These are phyloP conservation scores for Dasypus novemcinctus DNA, from an alignment of 2,113 vertebrate species.

Conservation along the genomic window DNA sequence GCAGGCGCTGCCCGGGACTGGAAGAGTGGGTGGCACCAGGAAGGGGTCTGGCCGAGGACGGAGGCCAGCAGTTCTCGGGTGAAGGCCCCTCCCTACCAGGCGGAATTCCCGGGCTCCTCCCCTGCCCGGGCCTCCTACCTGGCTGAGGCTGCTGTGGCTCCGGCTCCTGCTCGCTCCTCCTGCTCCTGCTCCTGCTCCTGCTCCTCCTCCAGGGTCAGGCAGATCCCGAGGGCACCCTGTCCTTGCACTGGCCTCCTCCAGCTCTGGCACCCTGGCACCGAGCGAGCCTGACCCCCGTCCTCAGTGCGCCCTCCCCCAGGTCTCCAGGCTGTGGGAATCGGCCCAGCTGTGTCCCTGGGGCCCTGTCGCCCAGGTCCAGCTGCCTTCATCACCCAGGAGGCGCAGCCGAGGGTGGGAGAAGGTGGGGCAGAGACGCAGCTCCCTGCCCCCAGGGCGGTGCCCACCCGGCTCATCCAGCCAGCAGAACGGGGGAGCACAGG, in stretches of 20 bases:
- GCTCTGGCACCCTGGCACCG: background rate
- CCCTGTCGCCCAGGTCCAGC: background rate
- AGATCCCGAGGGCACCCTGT: background rate
- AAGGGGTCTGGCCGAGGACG: background rate
- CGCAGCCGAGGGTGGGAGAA: background rate
- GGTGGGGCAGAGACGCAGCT: background rate
- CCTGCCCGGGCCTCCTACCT: slow-evolving; percentile 26
- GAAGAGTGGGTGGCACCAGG: background rate
- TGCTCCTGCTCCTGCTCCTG: background rate
- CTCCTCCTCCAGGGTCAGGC: background rate
- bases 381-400: background rate
- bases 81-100: background rate
- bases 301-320: background rate
- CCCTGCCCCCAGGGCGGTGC: rapidly evolving
- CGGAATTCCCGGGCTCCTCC: background rate
- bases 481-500: background rate
- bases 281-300: background rate
- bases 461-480: rapidly evolving
- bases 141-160: background rate
- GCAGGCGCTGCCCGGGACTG: background rate
- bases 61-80: background rate
- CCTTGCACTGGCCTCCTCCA: background rate
- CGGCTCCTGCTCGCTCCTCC: background rate
- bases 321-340: slow-evolving; percentile 9
- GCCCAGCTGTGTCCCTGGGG: background rate